Evolutionary conservation across 2,113 vertebrate genomes (phyloP).

Genomic region (Alexandromys fortis): DNA sequence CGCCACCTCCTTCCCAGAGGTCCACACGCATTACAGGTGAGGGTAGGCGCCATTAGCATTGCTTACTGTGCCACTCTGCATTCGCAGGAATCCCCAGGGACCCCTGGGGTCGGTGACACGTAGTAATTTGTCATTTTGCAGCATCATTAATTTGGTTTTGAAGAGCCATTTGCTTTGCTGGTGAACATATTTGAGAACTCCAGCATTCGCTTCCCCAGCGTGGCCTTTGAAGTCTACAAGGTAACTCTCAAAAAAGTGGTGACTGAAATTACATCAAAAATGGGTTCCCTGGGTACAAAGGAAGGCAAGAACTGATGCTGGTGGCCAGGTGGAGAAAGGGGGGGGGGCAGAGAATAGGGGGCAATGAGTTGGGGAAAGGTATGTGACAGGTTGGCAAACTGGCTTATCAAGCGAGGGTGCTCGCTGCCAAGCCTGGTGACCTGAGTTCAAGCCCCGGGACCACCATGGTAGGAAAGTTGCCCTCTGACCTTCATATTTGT

Average conservation of each 20-base stretch:
- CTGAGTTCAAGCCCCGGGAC: background rate
- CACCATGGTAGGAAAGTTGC: no score
- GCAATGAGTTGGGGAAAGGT: background rate
- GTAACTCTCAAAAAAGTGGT: slow-evolving; percentile 6
- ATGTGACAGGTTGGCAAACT: background rate
- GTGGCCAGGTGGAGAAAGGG: background rate
- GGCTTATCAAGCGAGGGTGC: background rate
- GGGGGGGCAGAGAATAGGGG: background rate
- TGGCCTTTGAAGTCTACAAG: slow-evolving; percentile 36
- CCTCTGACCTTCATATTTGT: background rate
- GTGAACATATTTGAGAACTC: slow-evolving; percentile 14
- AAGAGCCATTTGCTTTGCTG: slow-evolving; percentile 61
- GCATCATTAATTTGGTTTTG: slow-evolving; percentile 67
- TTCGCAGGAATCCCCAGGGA: slow-evolving; percentile 25
- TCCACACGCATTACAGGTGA: slow-evolving; percentile 35
- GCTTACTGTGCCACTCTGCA: background rate
- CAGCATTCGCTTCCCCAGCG: background rate
- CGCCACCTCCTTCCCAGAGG: slow-evolving; percentile 45
- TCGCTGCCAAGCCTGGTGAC: background rate
- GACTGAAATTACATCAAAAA: background rate
- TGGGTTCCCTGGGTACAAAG: slow-evolving; percentile 16
- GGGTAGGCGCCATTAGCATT: background rate
- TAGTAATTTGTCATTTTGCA: slow-evolving; percentile 74
- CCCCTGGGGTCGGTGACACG: slow-evolving; percentile 31
- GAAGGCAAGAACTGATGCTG: background rate